phyloP scores from a whole-genome alignment of 1,140 invertebrate genomes.

The Elymnias hypermnestra region DNA sequence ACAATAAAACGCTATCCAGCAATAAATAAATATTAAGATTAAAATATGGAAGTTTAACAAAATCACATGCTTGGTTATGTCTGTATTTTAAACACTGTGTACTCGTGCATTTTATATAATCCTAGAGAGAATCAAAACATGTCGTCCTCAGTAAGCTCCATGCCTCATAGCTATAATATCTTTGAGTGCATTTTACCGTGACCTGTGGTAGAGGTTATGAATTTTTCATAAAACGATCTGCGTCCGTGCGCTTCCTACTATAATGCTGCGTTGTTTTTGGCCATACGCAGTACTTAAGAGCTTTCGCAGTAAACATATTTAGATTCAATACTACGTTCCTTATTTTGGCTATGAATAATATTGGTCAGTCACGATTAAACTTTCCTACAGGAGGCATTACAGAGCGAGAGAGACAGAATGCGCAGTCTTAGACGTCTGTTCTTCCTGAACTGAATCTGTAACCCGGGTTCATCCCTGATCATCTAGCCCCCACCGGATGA shows the following conservation, averaged over 20 bases:
- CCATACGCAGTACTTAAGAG: constrained; percentile 13
- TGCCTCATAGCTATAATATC: constrained; percentile 8
- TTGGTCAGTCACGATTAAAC: too few relatives aligned
- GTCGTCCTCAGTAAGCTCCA: constrained; percentile 2
- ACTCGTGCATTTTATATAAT: constrained; percentile 4
- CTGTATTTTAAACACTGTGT: neutral
- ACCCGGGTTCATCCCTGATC: too few relatives aligned
- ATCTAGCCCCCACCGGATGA: too few relatives aligned
- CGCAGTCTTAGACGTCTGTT: too few relatives aligned
- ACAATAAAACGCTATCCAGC: neutral
- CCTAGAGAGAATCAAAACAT: constrained; percentile 2
- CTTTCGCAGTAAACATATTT: neutral
- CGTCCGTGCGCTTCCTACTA: constrained; percentile 30
- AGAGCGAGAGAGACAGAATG: too few relatives aligned
- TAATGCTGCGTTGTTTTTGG: constrained; percentile 41
- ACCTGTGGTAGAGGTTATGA: constrained; percentile 40
- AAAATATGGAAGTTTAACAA: too few relatives aligned
- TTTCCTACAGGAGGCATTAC: too few relatives aligned
- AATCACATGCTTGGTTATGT: neutral
- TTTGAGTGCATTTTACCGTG: constrained; percentile 8
- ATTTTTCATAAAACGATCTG: constrained; percentile 42
- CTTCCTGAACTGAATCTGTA: too few relatives aligned
- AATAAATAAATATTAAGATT: too few relatives aligned
- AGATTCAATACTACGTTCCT: too few relatives aligned
- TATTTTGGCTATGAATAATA: constrained; percentile 26